Conservation (phyloP, 2,888 invertebrate species). For the Tricholauxania praeusta region DNA sequence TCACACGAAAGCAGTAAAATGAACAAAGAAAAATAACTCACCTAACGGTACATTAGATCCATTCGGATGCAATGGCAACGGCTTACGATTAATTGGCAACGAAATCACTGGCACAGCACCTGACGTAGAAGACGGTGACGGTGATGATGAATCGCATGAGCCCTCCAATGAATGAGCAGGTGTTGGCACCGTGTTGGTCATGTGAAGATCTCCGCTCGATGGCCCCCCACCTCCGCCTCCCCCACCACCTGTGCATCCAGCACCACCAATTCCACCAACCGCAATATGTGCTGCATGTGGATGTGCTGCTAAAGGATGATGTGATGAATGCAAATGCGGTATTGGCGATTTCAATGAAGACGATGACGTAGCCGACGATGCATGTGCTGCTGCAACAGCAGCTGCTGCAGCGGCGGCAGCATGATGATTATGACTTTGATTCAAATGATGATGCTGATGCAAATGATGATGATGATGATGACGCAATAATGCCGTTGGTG, state of each 20-base stretch:
- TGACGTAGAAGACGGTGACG: slow-evolving; percentile 72
- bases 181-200: slow-evolving; percentile 65
- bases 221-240: slow-evolving; percentile 31
- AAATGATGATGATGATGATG: slow-evolving; percentile 65
- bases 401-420: slow-evolving; percentile 56
- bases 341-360: slow-evolving; percentile 10
- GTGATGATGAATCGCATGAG: slow-evolving; percentile 74
- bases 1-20: not conserved
- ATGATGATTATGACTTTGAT: slow-evolving; percentile 67
- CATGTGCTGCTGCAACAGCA: slow-evolving; percentile 44
- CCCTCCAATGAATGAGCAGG: slow-evolving; percentile 67
- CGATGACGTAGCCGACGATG: slow-evolving; percentile 47
- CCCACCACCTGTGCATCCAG: not conserved
- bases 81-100: slow-evolving; percentile 67
- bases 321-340: slow-evolving; percentile 51
- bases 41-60: slow-evolving; percentile 61
- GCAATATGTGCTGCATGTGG: slow-evolving; percentile 34
- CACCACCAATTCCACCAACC: slow-evolving; percentile 63
- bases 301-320: slow-evolving; percentile 52
- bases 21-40: slow-evolving; percentile 50
- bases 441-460: slow-evolving; percentile 69
- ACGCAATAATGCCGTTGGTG: slow-evolving; percentile 53
- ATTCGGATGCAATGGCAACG: slow-evolving; percentile 69
- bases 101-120: slow-evolving; percentile 60
- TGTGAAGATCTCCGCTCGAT: slow-evolving; percentile 55